These are phyloP conservation scores for Galemys pyrenaicus DNA, from an alignment of 2,113 vertebrate species.

Conservation along the genomic window DNA sequence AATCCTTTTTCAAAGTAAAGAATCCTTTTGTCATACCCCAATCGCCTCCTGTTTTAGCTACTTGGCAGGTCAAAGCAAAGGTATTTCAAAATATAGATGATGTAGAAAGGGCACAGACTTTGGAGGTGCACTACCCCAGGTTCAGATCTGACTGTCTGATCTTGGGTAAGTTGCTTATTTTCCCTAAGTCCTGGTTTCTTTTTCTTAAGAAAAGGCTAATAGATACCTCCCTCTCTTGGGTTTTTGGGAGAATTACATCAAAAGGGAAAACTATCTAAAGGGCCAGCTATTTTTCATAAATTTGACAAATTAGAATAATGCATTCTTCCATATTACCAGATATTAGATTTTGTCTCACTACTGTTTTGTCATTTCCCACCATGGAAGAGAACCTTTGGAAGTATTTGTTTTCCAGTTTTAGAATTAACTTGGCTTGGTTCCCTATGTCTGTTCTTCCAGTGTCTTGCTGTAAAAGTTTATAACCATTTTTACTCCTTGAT, in stretches of 20 bases:
- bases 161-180: slow-evolving; percentile 14
- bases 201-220: neutral
- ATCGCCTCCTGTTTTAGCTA: slow-evolving; percentile 46
- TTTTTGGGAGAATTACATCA: neutral
- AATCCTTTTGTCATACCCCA: slow-evolving; percentile 57
- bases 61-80: slow-evolving; percentile 55
- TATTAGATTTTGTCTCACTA: neutral
- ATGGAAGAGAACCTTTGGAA: slow-evolving; percentile 1
- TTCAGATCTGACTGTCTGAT: slow-evolving; percentile 47
- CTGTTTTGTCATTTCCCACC: neutral
- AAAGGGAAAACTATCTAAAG: neutral
- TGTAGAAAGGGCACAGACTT: neutral
- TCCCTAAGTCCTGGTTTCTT: neutral
- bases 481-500: slow-evolving; percentile 64
- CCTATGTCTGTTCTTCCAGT: slow-evolving; percentile 21
- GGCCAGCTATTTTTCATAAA: neutral
- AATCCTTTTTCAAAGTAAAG: slow-evolving; percentile 61
- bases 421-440: slow-evolving; percentile 3
- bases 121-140: neutral
- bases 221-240: neutral
- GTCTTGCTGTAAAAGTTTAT: neutral
- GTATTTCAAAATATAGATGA: slow-evolving; percentile 45
- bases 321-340: neutral
- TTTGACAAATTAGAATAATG: neutral
- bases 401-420: slow-evolving; percentile 34